Conservation (phyloP, 2,113 vertebrate species). For the Chaenocephalus aceratus region DNA sequence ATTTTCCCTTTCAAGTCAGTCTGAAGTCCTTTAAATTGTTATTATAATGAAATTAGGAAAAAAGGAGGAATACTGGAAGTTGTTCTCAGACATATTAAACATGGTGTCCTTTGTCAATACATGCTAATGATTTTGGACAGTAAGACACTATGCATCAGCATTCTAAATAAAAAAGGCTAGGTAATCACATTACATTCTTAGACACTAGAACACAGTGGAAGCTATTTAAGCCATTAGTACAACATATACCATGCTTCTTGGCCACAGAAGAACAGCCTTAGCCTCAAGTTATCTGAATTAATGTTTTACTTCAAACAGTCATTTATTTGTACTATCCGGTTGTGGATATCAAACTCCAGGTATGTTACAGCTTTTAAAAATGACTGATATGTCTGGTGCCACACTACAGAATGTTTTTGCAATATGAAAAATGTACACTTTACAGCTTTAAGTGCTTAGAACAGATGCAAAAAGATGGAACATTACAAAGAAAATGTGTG, state of each 20-base stretch:
- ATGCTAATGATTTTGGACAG: neutral
- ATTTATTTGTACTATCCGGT: neutral
- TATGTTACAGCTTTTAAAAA: neutral
- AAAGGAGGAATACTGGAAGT: neutral
- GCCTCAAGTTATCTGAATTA: neutral
- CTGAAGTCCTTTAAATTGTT: neutral
- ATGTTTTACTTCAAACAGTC: neutral
- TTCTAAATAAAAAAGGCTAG: no score
- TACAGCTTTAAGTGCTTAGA: neutral
- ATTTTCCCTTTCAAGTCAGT: no score
- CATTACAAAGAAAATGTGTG: no score
- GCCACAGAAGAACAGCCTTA: neutral
- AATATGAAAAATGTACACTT: neutral
- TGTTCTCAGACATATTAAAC: neutral
- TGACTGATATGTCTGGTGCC: no score
- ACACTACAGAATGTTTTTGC: no score
- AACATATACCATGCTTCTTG: neutral
- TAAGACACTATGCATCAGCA: no score
- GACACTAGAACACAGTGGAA: neutral
- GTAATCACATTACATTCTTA: slow-evolving; percentile 2
- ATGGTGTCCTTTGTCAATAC: neutral
- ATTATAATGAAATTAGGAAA: neutral
- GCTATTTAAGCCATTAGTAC: neutral
- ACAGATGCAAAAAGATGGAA: neutral
- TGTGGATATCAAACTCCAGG: neutral